Conservation (phyloP, 2,113 vertebrate species). For the Dromiciops gliroides region DNA sequence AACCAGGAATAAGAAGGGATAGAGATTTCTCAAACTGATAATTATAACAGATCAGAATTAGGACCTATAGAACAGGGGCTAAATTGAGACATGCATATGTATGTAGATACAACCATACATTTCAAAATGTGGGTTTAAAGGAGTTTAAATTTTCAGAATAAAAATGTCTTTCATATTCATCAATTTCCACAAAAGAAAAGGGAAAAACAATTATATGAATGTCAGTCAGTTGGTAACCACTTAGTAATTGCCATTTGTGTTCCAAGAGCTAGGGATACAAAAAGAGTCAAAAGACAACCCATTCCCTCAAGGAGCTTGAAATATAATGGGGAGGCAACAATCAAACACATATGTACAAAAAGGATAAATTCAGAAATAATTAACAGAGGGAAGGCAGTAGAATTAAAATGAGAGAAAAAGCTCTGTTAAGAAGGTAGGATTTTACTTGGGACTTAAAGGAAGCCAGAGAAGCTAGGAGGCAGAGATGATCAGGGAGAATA, state of each 20-base stretch:
- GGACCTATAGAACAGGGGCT: no score
- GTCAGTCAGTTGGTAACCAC: background rate
- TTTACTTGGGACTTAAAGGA: background rate
- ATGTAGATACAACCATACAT: background rate
- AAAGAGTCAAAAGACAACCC: background rate
- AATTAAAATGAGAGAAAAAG: background rate
- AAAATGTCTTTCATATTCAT: background rate
- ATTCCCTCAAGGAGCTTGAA: background rate
- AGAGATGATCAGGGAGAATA: background rate
- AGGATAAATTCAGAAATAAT: background rate
- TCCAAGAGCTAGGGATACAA: background rate
- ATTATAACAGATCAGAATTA: background rate
- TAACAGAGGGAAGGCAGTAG: background rate
- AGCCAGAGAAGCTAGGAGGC: background rate
- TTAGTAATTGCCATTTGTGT: background rate
- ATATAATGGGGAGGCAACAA: background rate
- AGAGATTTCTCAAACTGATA: background rate
- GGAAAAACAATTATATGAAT: background rate
- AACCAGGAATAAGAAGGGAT: background rate
- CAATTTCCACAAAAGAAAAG: background rate
- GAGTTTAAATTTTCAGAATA: background rate
- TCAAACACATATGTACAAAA: background rate
- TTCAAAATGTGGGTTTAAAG: background rate
- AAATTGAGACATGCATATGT: no score
- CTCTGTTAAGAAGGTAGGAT: no score